A percentile compares a stretch with the other conserved stretches of the same genome.
phyloP scores from a whole-genome alignment of 92 coral and sea anemone genomes.

The Diadumene lineata region DNA sequence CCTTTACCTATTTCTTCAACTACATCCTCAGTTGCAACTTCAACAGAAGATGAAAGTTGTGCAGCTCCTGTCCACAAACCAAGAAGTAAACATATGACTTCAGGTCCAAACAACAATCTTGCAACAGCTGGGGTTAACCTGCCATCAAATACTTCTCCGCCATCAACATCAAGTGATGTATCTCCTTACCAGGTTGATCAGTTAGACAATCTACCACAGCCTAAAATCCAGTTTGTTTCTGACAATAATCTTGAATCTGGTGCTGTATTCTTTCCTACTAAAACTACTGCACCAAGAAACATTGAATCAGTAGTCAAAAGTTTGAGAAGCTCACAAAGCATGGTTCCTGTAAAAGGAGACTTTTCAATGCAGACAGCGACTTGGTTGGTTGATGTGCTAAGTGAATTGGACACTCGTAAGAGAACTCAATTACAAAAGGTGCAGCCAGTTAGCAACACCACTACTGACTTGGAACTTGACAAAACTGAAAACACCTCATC shows the following conservation, averaged over 20 bases:
- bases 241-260: neutral
- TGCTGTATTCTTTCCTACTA: neutral
- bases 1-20: neutral
- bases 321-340: neutral
- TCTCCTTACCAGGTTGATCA: neutral
- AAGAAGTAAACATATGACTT: neutral
- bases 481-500: neutral
- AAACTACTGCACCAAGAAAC: neutral
- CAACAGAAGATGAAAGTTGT: neutral
- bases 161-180: neutral
- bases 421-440: neutral
- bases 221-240: neutral
- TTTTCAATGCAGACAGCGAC: neutral
- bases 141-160: neutral
- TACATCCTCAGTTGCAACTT: too few species aligned
- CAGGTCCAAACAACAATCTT: neutral
- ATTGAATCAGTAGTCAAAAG: neutral
- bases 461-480: neutral
- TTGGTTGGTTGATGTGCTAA: neutral
- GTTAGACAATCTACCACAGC: neutral
- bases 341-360: neutral
- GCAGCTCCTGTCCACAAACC: neutral
- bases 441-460: too few species aligned
- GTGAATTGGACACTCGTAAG: neutral
- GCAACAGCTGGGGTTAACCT: neutral